Base-by-base conservation (phyloP, 2,797 vertebrate species). In the Rhadinocentrus ornatus region DNA sequence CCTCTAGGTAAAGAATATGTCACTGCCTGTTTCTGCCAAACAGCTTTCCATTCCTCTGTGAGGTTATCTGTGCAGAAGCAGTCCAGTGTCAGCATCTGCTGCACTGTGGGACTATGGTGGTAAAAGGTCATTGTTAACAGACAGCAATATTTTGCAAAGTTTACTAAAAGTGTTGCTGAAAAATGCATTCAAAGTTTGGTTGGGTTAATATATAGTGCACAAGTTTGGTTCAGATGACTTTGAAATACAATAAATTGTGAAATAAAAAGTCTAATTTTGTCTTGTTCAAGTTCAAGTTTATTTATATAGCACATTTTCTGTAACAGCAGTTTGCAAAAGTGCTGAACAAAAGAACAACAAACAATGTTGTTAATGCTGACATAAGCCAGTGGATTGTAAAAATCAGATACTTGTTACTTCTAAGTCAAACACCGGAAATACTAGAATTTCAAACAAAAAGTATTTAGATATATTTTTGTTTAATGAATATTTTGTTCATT, bases 1-100 rank as follows among this genome's bases (percentile, higher is more conserved):
- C 94, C 90, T 92, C 93, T 94, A 88, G 88, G 74, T 75, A 70
- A 41, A 77, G 63, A 69, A 66, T 82, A 66, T 82, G 84, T 81
- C 74, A 90, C 73, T 90, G 86, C 86, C 69, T 81, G 73, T 37
- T 62, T 24, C 59, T 77, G 57, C 60, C 48, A 69, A 76, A 80
- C 32, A 76, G 50, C 66, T 50, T 69, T 73, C 63, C 56, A 69
- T 71, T 78, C 60, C 62, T 29, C 53, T 67, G 62, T 75, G 69
- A 68, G 60, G 22, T 50, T 24, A 11, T 48, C 46, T 70, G 79
- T 72, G 58, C 52, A 35, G 61, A 50, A 62, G 68, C 41, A 67
- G 71, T 53, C 39, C 18, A 56, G 34, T 67, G 69, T 37, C 71
- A 48, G 68, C 37, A 77, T 71, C 66, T 68, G 61, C 68, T 78